Conservation (phyloP, 1,140 invertebrate species). For the Limonius californicus region DNA sequence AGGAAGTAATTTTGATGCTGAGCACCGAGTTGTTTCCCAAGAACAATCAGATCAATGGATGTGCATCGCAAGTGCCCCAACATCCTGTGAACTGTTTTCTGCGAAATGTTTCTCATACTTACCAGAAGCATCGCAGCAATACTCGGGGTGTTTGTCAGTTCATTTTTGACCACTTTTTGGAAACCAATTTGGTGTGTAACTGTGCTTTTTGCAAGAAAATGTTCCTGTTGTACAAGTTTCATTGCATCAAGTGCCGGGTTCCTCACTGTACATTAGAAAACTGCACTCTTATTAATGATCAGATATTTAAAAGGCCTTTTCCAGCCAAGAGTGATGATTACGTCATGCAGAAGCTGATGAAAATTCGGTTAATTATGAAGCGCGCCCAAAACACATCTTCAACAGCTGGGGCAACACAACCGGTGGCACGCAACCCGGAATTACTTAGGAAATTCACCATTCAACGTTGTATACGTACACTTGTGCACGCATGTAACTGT, state of each 20-base stretch:
- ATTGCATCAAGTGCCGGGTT: neutral
- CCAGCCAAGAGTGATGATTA: neutral
- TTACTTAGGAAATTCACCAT: neutral
- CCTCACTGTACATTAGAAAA: neutral
- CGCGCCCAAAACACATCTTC: neutral
- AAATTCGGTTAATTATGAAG: neutral
- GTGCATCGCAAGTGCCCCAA: no score
- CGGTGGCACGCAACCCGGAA: neutral
- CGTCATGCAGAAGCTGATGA: neutral
- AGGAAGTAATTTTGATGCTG: neutral
- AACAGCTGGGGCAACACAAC: neutral
- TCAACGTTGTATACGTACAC: conserved; percentile 8
- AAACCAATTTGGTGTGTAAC: neutral
- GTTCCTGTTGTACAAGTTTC: neutral
- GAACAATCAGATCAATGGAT: neutral
- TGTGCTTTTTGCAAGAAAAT: neutral
- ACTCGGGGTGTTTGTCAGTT: neutral
- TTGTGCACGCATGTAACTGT: neutral
- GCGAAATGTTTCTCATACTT: neutral
- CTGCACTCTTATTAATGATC: neutral
- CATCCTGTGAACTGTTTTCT: neutral
- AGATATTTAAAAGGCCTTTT: neutral
- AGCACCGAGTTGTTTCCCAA: no score
- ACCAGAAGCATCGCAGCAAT: neutral
- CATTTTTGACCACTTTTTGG: neutral